Evolutionary conservation across 1,140 invertebrate species (phyloP).

Genomic region (Drosophila sp.): DNA sequence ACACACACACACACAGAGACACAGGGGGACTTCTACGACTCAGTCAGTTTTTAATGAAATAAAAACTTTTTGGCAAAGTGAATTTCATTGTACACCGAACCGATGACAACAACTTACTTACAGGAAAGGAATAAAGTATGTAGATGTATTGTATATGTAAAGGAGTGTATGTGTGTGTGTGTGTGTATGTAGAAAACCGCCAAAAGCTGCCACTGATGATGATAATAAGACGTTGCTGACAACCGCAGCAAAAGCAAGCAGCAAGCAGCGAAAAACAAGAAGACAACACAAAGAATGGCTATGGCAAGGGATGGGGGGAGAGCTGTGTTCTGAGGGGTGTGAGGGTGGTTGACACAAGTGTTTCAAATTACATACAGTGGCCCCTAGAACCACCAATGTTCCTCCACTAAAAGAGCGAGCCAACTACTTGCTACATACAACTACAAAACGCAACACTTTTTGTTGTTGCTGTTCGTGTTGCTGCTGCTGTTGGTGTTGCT

Average conservation of each 20-base stretch:
- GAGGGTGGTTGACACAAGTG: slow-evolving; percentile 73
- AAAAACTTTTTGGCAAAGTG: slow-evolving; percentile 81
- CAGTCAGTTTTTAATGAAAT: slow-evolving; percentile 76
- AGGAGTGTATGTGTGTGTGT: slow-evolving; percentile 15
- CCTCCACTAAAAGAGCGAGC: neutral
- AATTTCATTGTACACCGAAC: slow-evolving; percentile 75
- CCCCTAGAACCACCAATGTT: slow-evolving; percentile 1
- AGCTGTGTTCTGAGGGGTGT: neutral
- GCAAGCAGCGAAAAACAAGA: slow-evolving; percentile 45
- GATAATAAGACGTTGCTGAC: slow-evolving; percentile 77
- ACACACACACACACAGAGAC: slow-evolving; percentile 28
- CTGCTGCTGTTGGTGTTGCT: slow-evolving; percentile 17
- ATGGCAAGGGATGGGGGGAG: neutral
- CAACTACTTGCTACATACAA: slow-evolving; percentile 21
- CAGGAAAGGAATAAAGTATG: slow-evolving; percentile 12
- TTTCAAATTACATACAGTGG: slow-evolving; percentile 74
- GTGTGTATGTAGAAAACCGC: slow-evolving; percentile 64
- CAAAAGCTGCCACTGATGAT: slow-evolving; percentile 81
- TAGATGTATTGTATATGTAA: slow-evolving; percentile 4
- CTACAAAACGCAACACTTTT: slow-evolving; percentile 45
- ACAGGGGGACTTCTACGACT: slow-evolving; percentile 4
- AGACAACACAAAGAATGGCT: slow-evolving; percentile 27
- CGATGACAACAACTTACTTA: slow-evolving; percentile 58
- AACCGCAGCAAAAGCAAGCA: slow-evolving; percentile 73
- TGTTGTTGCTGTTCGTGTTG: slow-evolving; percentile 17